Percentiles rank a stretch among this genome's conserved stretches.
These are phyloP conservation scores for Caranx melampygus DNA, from an alignment of 2,113 vertebrate genomes.

Conservation along the genomic window DNA sequence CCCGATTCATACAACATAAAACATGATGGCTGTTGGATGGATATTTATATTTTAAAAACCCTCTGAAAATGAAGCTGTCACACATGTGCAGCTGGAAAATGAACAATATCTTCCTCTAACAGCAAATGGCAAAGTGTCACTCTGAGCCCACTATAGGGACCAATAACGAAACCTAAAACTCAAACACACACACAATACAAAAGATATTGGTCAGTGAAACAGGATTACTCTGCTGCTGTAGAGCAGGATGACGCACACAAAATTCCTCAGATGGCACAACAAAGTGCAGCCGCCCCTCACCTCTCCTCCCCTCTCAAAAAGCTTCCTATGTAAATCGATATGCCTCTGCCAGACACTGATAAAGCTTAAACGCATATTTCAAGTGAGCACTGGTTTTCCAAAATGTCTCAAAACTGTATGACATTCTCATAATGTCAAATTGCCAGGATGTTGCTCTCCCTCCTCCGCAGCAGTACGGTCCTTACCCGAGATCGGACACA, in stretches of 20 bases:
- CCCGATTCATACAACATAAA: background rate
- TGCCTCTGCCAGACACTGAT: conserved; percentile 30
- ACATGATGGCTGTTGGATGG: conserved; percentile 5
- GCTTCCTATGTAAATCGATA: conserved; percentile 66
- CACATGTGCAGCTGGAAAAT: conserved; percentile 31
- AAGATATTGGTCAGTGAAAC: conserved; percentile 69
- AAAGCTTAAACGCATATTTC: conserved; percentile 10
- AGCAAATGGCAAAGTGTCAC: conserved; percentile 18
- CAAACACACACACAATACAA: conserved; percentile 53
- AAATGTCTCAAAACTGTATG: background rate
- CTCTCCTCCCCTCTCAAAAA: conserved; percentile 42
- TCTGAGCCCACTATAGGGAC: conserved; percentile 24
- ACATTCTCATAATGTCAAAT: background rate
- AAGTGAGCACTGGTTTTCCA: background rate
- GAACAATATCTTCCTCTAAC: conserved; percentile 35
- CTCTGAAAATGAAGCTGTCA: background rate
- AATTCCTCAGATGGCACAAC: conserved; percentile 74
- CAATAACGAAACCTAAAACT: conserved; percentile 58
- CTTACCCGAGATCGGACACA: conserved; percentile 79
- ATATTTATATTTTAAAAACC: conserved; percentile 9
- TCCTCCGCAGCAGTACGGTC: background rate
- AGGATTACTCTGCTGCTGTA: conserved; percentile 58
- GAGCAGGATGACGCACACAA: conserved; percentile 71
- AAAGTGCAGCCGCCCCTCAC: conserved; percentile 58
- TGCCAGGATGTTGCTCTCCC: conserved; percentile 46